phyloP scores from a whole-genome alignment of 2,797 vertebrate genomes.

The Liparis tanakae region DNA sequence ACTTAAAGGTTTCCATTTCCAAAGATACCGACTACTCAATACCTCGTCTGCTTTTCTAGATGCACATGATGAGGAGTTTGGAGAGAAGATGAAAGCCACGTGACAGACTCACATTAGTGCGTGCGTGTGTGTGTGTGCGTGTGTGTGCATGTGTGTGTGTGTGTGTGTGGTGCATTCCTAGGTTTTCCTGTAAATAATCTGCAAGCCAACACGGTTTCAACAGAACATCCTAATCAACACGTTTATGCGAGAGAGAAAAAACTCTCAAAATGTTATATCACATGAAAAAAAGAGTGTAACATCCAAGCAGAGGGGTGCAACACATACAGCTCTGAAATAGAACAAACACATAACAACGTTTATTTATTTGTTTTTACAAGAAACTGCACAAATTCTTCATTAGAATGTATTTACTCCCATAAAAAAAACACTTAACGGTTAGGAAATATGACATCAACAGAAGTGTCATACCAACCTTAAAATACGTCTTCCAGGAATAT shows the following conservation, averaged over 20 bases:
- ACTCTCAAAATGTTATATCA: background rate
- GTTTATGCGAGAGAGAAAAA: background rate
- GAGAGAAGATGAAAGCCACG: conserved; percentile 33
- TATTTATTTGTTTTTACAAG: background rate
- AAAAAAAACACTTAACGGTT: background rate
- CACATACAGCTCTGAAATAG: background rate
- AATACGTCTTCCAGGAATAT: background rate
- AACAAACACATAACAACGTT: background rate
- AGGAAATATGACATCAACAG: background rate
- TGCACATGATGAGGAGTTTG: conserved; percentile 26
- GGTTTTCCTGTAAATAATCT: background rate
- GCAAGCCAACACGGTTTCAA: background rate
- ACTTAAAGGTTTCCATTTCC: background rate
- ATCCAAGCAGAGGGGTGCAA: background rate
- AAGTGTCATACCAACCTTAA: background rate
- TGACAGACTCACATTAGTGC: conserved; percentile 1
- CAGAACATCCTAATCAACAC: background rate
- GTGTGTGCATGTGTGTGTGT: background rate
- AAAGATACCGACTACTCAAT: background rate
- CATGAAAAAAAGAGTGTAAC: background rate
- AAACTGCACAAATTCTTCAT: background rate
- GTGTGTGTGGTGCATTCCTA: conserved; percentile 1
- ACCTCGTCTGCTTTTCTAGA: background rate
- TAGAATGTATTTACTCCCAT: background rate
- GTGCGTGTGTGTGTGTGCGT: conserved; percentile 1